Conservation (phyloP, 2,797 vertebrate species). For the Cynodonichthys magdalenae region DNA sequence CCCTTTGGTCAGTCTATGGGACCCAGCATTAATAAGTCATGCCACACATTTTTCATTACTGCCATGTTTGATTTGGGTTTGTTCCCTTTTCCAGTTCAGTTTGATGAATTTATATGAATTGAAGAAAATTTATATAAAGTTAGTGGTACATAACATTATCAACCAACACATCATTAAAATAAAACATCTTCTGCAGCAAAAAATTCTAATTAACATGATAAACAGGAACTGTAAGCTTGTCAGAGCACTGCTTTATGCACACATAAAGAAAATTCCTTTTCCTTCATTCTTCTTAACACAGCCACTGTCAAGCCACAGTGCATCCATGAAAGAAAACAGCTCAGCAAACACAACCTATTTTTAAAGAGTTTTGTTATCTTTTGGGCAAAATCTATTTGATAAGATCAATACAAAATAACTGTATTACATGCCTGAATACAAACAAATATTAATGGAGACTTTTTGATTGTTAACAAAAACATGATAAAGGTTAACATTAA, state of each 20-base stretch:
- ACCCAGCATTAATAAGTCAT: slow-evolving; percentile 43
- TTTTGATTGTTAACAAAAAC: background rate
- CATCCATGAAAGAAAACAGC: slow-evolving; percentile 38
- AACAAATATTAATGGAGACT: background rate
- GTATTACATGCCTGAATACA: background rate
- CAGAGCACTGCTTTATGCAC: slow-evolving; percentile 45
- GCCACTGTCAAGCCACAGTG: slow-evolving; percentile 54
- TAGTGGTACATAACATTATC: background rate
- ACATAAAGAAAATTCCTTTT: slow-evolving; percentile 68
- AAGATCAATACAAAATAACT: slow-evolving; percentile 12
- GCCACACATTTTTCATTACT: slow-evolving; percentile 30
- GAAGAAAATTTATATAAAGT: slow-evolving; percentile 3
- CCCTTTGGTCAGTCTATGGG: slow-evolving; percentile 29
- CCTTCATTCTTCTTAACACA: slow-evolving; percentile 55
- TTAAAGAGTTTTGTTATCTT: slow-evolving; percentile 2
- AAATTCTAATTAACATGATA: slow-evolving; percentile 44
- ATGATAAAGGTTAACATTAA: slow-evolving; percentile 1
- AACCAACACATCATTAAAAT: slow-evolving; percentile 9
- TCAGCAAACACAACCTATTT: slow-evolving; percentile 33
- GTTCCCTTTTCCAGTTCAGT: background rate
- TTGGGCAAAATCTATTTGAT: slow-evolving; percentile 2
- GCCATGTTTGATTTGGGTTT: background rate
- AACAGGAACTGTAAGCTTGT: slow-evolving; percentile 42
- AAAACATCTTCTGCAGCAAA: slow-evolving; percentile 56
- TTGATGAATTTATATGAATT: background rate